Evolutionary conservation across 2,113 vertebrate genomes (phyloP).

Genomic region (Spea bombifrons): DNA sequence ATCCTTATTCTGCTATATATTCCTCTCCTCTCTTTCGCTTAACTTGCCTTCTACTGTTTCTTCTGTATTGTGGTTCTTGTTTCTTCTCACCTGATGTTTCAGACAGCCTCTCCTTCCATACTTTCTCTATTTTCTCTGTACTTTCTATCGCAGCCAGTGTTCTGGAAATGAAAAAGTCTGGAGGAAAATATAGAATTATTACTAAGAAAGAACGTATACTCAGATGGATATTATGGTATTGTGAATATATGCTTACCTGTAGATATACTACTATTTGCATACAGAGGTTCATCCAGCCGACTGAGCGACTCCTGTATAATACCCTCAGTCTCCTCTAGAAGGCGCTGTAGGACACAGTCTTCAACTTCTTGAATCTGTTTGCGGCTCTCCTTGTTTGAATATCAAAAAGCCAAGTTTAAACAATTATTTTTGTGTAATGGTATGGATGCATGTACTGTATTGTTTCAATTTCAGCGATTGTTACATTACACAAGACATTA

Average conservation of each 20-base stretch:
- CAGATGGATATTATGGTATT: neutral
- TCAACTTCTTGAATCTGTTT: slow-evolving; percentile 63
- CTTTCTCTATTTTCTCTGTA: slow-evolving; percentile 67
- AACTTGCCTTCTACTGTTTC: slow-evolving; percentile 26
- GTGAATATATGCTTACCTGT: slow-evolving; percentile 66
- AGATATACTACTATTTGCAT: slow-evolving; percentile 83
- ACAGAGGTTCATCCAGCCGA: slow-evolving; percentile 79
- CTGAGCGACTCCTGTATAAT: slow-evolving; percentile 81
- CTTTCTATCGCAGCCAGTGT: slow-evolving; percentile 73
- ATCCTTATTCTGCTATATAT: neutral
- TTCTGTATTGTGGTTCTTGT: slow-evolving; percentile 16
- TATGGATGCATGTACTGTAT: too few relatives aligned
- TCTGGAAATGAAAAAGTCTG: slow-evolving; percentile 90
- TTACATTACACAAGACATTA: too few relatives aligned
- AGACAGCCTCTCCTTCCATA: slow-evolving; percentile 64
- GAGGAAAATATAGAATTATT: slow-evolving; percentile 4
- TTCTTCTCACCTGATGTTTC: slow-evolving; percentile 70
- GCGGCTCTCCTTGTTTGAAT: slow-evolving; percentile 67
- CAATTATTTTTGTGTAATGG: too few relatives aligned
- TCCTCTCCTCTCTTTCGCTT: neutral
- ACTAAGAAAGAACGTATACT: neutral
- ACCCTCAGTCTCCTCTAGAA: slow-evolving; percentile 68
- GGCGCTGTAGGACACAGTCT: slow-evolving; percentile 68
- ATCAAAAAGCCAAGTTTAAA: neutral
- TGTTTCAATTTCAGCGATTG: too few relatives aligned